Base-by-base conservation (phyloP, 2,797 vertebrate species). In the Leptoclinus maculatus region DNA sequence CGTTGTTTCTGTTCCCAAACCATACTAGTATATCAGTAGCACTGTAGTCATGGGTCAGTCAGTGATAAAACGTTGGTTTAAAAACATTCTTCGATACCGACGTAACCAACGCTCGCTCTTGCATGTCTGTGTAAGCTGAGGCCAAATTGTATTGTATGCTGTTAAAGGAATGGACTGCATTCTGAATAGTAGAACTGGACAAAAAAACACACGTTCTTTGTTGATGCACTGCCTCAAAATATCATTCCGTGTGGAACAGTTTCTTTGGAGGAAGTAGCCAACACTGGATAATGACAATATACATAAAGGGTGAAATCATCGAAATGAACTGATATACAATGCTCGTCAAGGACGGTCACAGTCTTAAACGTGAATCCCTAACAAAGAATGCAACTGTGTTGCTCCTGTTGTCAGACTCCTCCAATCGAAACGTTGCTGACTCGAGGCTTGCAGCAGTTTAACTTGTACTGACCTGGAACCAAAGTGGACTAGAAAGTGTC, bases 401-500 rank as follows among this genome's bases (percentile, higher is more conserved):
- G 16, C 36, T 70, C 9, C 19, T 51, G 16, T 76, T 36, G 54
- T 60, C 21, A 36, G n/a, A n/a, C 12, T 57, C 36, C n/a, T 62
- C 16, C 47, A 56, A 63, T 66, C 32, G 53, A 45, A 51, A 17
- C 32, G 23, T 39, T 14, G n/a, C 4, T 49, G 36, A 66, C 51
- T 45, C 16, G 2, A 34, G 13, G 19, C 49, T 49, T 10, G 3
- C 25, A 14, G 29, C 39, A 43, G 17, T 71, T 68, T 43, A 32
- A 23, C 57, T 49, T 34, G 23, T 0, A 36, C 32, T 69, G 51
- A 76, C 23, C 57, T 32, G 16, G 34, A 70, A 63, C 12, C 12
- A 32, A 75, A 65, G 64, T n/a, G 17, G 21, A 79, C 41, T 14
- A 43, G 13, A 71, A 63, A 74, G 38, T 68, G 54, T 77, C 25